Evolutionary conservation across 2,797 vertebrate genomes (phyloP), one percentile per base, ranked within the genome.

Genomic region (Acestrorhynchus altus): DNA sequence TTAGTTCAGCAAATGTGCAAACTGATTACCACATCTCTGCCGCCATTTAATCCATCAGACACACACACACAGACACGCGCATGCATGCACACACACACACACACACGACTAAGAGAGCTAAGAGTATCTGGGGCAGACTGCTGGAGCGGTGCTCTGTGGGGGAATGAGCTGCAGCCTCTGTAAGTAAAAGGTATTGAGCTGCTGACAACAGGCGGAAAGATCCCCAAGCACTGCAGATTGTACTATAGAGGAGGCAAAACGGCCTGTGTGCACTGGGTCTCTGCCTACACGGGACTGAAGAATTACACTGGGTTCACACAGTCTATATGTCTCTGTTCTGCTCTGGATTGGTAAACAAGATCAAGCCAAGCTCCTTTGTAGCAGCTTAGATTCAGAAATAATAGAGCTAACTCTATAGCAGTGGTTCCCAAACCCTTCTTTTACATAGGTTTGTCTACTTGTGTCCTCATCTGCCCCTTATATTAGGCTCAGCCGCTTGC

Each of bases 141-240:
- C 57, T 74, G 64, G 68, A 75, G 79, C 40, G 49, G 52, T 80
- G 67, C 77, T 80, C 78, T 82, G 74, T 78, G 61, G 63, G 77
- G 72, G 67, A 81, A 81, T 74, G 83, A 51, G 72, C 88, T 87
- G 85, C 90, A 90, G 83, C 84, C 84, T 85, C 89, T 91, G 89
- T 89, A 91, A 93, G 91, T 92, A 90, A 92, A 92, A 91, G 85
- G 87, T 91, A 92, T 90, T 83, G 90, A 92, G 89, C 91, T 90
- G 91, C 91, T 92, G 90, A 91, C 89, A 90, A 72, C 88, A 89
- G 87, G 80, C 86, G 84, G 86, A 92, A 90, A 90, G 83, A 91
- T 91, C 90, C 89, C 80, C 81, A 87, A 91, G 90, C 88, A 88
- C 88, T 89, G 73, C 46, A 69, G 65, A 71, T 74, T 83, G 73